phyloP scores from a whole-genome alignment of 2,888 invertebrate genomes.

The Pyrocoelia pectoralis region DNA sequence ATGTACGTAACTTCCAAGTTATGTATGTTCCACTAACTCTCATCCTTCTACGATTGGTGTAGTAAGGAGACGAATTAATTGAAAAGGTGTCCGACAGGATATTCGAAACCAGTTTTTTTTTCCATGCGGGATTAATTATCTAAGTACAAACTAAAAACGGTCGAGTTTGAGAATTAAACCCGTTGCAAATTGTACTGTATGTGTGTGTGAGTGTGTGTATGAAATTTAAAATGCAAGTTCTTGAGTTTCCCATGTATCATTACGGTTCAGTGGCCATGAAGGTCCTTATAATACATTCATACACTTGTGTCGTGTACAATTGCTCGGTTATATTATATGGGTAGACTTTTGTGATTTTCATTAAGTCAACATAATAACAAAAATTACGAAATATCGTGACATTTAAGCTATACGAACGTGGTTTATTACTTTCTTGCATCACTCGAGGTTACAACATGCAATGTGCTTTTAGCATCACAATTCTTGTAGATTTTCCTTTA shows the following conservation, averaged over 20 bases:
- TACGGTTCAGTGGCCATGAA: slow-evolving; percentile 42
- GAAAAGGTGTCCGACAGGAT: neutral
- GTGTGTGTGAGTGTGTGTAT: neutral
- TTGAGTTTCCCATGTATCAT: slow-evolving; percentile 39
- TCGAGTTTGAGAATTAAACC: neutral
- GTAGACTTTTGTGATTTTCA: slow-evolving; percentile 18
- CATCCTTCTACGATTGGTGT: neutral
- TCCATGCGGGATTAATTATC: neutral
- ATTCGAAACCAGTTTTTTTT: slow-evolving; percentile 3
- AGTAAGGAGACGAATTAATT: neutral
- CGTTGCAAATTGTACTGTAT: too few relatives aligned
- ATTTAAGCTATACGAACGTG: neutral
- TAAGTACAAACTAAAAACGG: slow-evolving; percentile 6
- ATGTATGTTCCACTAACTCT: neutral
- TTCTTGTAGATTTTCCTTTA: too few relatives aligned
- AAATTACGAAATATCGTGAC: slow-evolving; percentile 19
- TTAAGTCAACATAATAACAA: slow-evolving; percentile 7
- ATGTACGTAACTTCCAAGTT: neutral
- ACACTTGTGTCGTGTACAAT: slow-evolving; percentile 22
- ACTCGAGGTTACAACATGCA: neutral
- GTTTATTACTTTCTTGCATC: neutral
- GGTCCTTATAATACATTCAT: slow-evolving; percentile 22
- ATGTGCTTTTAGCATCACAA: too few relatives aligned
- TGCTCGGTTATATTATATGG: slow-evolving; percentile 15
- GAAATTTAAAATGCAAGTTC: slow-evolving; percentile 9